Evolutionary conservation across 2,797 vertebrate species (phyloP), one percentile per base, ranked within the genome.

Genomic region (Eulemur albifrons): DNA sequence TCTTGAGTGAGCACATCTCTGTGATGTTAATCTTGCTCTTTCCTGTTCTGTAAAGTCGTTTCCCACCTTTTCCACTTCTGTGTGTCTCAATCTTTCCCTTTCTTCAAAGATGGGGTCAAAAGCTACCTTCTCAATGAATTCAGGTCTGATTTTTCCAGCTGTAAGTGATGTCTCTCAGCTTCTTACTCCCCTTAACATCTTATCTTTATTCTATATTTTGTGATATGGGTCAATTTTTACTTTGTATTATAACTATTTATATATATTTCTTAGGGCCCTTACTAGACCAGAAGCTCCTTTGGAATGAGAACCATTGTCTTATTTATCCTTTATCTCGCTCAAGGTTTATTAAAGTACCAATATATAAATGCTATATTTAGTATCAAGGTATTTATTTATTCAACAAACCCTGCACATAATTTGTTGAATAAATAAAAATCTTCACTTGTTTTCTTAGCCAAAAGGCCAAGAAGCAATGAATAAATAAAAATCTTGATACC

Each of bases 61-160:
- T 77, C 48, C 72, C 8, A 91, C 21, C 32, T 88, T 93, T 80
- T 50, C 63, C 79, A 59, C 15, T 94, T 90, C 85, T 75, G 11
- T 20, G 43, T 70, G 7, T 69, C 69, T 96, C 87, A 88, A 82
- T 92, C n/a, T 54, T 88, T 94, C 90, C 75, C 40, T 88, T 57
- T 80, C 43, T 93, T 85, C 90, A 90, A 93, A 97, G 72, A 27
- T 54, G 52, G 75, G 27, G 12, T 92, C 73, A 93, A 95, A 94
- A 88, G 35, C 20, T 76, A 50, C 43, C 76, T 77, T 48, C 59
- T 92, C 65, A 30, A 67, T 81, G 25, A 76, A 76, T 61, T 69
- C 38, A 93, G 23, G 61, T 93, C 54, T 96, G 86, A 61, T 83
- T 76, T 90, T 89, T 79, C 61, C n/a, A 88, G 40, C n/a, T 91